Percentiles rank a stretch among this genome's conserved stretches.
Conservation (phyloP, 2,888 invertebrate species). For the Zygaena filipendulae region DNA sequence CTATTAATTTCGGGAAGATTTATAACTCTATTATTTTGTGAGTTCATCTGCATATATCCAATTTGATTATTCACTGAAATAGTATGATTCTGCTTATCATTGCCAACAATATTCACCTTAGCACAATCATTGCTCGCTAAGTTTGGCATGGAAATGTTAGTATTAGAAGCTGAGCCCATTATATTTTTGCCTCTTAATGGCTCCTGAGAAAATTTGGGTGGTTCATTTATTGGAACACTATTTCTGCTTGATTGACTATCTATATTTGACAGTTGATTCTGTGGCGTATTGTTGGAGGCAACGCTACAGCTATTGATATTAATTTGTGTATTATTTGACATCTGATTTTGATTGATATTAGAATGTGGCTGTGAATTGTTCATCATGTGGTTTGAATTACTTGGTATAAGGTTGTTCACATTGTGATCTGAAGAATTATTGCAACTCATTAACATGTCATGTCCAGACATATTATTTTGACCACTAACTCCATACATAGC, state of each 20-base stretch:
- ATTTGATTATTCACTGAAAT: conserved; percentile 57
- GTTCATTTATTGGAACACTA: conserved; percentile 38
- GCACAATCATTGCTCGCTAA: conserved; percentile 46
- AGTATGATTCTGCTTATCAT: conserved; percentile 50
- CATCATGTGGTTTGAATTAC: conserved; percentile 47
- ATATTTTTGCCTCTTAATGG: conserved; percentile 49
- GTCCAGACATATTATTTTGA: conserved; percentile 41
- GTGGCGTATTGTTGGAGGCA: conserved; percentile 35
- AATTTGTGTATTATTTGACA: conserved; percentile 42
- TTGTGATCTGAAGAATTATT: conserved; percentile 45
- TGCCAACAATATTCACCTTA: conserved; percentile 44
- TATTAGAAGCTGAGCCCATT: conserved; percentile 41
- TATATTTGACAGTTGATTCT: conserved; percentile 39
- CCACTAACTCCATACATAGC: conserved; percentile 37
- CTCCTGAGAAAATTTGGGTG: conserved; percentile 48
- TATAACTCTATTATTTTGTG: conserved; percentile 52
- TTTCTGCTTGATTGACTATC: conserved; percentile 45
- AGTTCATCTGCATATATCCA: conserved; percentile 58
- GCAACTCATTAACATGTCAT: conserved; percentile 57
- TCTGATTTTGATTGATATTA: conserved; percentile 42
- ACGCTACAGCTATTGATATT: conserved; percentile 55
- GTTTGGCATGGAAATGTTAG: conserved; percentile 36
- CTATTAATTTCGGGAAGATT: conserved; percentile 56
- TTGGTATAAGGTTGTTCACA: conserved; percentile 42
- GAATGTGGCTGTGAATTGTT: conserved; percentile 43